Conservation (phyloP, 1,140 invertebrate species). For the Zaprionus nigranus region DNA sequence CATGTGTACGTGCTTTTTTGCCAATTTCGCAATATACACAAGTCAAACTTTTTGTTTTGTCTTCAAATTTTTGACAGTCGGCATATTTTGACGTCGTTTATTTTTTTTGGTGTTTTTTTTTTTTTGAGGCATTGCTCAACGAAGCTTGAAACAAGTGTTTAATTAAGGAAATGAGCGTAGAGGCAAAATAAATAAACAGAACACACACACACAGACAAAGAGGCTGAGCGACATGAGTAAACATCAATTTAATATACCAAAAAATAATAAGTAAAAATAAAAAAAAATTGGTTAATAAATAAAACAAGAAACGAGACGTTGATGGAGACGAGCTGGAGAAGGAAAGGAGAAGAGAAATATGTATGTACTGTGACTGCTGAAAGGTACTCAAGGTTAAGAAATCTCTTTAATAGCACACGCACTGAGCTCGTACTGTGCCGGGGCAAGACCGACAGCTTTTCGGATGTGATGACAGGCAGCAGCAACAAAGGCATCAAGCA, state of each 20-base stretch:
- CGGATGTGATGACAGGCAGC: conserved; percentile 71
- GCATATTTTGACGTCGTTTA: conserved; percentile 48
- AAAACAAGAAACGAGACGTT: conserved; percentile 35
- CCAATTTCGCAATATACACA: conserved; percentile 31
- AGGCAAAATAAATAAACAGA: conserved; percentile 54
- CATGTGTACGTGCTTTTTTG: conserved; percentile 45
- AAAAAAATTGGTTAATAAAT: conserved; percentile 70
- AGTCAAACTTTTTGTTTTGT: conserved; percentile 33
- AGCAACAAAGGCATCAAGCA: conserved; percentile 26
- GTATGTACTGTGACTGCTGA: conserved; percentile 47
- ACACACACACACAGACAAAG: conserved; percentile 29
- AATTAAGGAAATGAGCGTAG: conserved; percentile 77
- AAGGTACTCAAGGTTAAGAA: conserved; percentile 81
- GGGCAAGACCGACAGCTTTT: conserved; percentile 68
- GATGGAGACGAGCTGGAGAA: neutral
- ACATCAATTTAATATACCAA: conserved; percentile 63
- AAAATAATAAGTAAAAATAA: conserved; percentile 62
- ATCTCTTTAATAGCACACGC: conserved; percentile 63
- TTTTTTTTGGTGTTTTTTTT: conserved; percentile 22
- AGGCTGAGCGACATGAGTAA: conserved; percentile 14
- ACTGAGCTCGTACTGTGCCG: conserved; percentile 29
- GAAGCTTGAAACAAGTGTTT: conserved; percentile 78
- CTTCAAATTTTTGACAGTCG: conserved; percentile 36
- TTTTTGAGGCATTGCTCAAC: conserved; percentile 51
- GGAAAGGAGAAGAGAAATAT: conserved; percentile 43